These are phyloP conservation scores for Brachyistius frenatus DNA, from an alignment of 2,113 vertebrate species.

Conservation along the genomic window DNA sequence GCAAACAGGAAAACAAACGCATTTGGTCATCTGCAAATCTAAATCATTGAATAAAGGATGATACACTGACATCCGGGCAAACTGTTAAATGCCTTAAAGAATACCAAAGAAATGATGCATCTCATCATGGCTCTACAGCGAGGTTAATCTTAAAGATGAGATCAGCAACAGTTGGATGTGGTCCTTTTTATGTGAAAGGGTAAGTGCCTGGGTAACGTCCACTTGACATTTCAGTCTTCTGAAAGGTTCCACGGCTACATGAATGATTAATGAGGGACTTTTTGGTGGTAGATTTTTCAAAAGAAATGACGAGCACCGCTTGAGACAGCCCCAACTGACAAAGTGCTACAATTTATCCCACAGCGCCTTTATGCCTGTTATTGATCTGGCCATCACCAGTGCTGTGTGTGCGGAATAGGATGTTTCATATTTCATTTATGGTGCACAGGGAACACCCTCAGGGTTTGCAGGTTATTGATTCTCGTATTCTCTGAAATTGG, in stretches of 20 bases:
- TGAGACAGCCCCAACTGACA: background rate
- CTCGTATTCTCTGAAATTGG: background rate
- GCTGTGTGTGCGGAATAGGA: conserved; percentile 9
- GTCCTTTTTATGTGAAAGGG: background rate
- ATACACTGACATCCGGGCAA: background rate
- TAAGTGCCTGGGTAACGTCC: background rate
- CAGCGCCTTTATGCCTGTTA: background rate
- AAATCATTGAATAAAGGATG: background rate
- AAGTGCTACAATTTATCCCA: background rate
- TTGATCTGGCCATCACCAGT: conserved; percentile 5
- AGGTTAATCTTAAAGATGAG: background rate
- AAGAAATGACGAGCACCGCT: background rate
- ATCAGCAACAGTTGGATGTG: background rate
- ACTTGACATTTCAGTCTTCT: conserved; percentile 39
- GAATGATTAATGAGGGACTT: conserved; percentile 9
- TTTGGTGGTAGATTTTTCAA: background rate
- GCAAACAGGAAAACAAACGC: no score
- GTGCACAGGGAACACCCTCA: background rate
- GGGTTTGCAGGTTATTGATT: conserved; percentile 24
- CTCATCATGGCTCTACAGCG: background rate
- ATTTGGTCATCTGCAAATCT: no score
- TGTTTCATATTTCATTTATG: conserved; percentile 18
- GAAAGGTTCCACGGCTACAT: conserved; percentile 14
- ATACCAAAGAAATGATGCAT: no score
- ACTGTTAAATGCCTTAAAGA: background rate